A percentile compares a stretch with the other conserved stretches of the same genome.
phyloP scores from a whole-genome alignment of 1,140 invertebrate genomes.

The Heliconius eleuchia region DNA sequence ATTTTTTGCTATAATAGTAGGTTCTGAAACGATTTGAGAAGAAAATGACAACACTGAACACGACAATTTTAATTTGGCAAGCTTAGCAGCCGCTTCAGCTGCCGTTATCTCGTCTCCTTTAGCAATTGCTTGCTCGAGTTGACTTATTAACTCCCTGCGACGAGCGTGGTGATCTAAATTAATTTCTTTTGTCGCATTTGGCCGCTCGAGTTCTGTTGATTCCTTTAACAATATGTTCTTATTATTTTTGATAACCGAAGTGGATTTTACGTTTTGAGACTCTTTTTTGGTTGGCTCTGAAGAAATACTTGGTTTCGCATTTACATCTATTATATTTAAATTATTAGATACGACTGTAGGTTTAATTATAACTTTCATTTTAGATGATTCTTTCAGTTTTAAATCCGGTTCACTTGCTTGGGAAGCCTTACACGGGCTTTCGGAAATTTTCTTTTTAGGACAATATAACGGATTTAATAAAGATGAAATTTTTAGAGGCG shows the following conservation, averaged over 20 bases:
- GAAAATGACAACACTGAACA: conserved; percentile 75
- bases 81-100: conserved; percentile 66
- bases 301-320: conserved; percentile 15
- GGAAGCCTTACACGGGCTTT: conserved; percentile 22
- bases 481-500: conserved; percentile 66
- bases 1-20: background rate
- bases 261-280: background rate
- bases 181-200: conserved; percentile 14
- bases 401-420: background rate
- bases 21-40: conserved; percentile 61
- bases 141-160: conserved; percentile 65
- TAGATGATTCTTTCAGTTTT: background rate
- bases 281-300: background rate
- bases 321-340: too few species aligned
- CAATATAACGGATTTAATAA: conserved; percentile 65
- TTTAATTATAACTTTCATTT: background rate
- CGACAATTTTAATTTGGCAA: conserved; percentile 68
- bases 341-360: background rate
- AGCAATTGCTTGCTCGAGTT: conserved; percentile 72
- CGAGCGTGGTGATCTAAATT: conserved; percentile 53
- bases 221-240: background rate
- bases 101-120: conserved; percentile 69
- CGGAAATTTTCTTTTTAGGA: conserved; percentile 34
- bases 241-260: background rate
- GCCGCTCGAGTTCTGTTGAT: background rate